phyloP scores from a whole-genome alignment of 2,888 invertebrate species.

The Allophyes oxyacanthae region DNA sequence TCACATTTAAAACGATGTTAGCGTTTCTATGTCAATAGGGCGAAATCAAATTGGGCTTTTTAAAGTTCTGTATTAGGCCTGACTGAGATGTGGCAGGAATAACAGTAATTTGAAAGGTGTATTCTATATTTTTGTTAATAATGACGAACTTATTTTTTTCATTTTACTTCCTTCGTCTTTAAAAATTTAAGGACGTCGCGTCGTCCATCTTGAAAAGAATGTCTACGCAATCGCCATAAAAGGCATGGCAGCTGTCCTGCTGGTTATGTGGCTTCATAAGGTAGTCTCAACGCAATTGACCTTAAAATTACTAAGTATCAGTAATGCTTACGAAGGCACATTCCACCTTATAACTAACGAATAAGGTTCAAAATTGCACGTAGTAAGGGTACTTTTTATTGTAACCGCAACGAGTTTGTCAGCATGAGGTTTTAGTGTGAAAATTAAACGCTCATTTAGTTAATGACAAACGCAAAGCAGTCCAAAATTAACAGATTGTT shows the following conservation, averaged over 20 bases:
- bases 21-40: no score
- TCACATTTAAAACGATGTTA: no score
- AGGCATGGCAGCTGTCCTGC: slow-evolving; percentile 18
- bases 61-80: no score
- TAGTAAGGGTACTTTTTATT: slow-evolving; percentile 6
- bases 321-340: not conserved
- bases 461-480: no score
- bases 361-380: slow-evolving; percentile 25
- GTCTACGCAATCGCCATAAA: slow-evolving; percentile 13
- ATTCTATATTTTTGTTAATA: no score
- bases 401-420: slow-evolving; percentile 1
- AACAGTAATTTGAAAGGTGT: no score
- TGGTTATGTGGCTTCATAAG: slow-evolving; percentile 35
- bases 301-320: slow-evolving; percentile 28
- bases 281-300: slow-evolving; percentile 21
- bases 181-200: not conserved
- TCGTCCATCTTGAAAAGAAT: slow-evolving; percentile 6
- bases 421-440: no score
- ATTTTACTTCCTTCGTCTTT: no score
- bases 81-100: no score
- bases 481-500: no score
- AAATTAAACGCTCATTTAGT: not conserved
- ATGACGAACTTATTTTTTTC: no score
- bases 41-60: no score
- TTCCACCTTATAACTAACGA: slow-evolving; percentile 13